phyloP scores from a whole-genome alignment of 2,797 vertebrate genomes.

The Clamator glandarius region DNA sequence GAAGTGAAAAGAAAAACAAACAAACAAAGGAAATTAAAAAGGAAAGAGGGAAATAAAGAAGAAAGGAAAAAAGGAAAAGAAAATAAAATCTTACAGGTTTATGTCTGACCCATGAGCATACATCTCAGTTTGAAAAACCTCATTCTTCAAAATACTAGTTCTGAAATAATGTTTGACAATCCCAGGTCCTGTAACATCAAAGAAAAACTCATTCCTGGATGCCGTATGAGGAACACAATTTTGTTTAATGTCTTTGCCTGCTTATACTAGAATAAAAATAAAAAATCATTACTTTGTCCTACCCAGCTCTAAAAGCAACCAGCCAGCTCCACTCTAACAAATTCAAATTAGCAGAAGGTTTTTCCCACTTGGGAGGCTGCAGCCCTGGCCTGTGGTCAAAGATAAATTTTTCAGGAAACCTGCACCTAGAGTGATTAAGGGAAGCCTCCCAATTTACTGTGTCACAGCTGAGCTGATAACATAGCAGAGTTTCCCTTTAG shows the following conservation, averaged over 20 bases:
- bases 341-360: conserved; percentile 39
- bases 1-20: too few relatives aligned
- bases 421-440: neutral
- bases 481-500: neutral
- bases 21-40: too few relatives aligned
- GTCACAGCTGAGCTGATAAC: conserved; percentile 19
- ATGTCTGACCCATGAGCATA: neutral
- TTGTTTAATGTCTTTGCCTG: conserved; percentile 53
- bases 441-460: conserved; percentile 29
- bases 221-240: neutral
- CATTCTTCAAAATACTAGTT: conserved; percentile 12
- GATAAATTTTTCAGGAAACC: conserved; percentile 71
- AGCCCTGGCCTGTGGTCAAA: conserved; percentile 52
- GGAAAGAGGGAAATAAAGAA: neutral
- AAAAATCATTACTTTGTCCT: conserved; percentile 56
- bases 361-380: conserved; percentile 44
- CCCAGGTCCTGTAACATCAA: neutral
- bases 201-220: neutral
- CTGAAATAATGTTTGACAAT: neutral
- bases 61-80: fast-evolving
- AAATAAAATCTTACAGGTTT: neutral
- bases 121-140: neutral
- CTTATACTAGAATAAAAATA: conserved; percentile 51
- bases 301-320: conserved; percentile 55
- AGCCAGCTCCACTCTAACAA: conserved; percentile 12